phyloP scores from a whole-genome alignment of 2,113 vertebrate genomes.

The Mungos mungo region DNA sequence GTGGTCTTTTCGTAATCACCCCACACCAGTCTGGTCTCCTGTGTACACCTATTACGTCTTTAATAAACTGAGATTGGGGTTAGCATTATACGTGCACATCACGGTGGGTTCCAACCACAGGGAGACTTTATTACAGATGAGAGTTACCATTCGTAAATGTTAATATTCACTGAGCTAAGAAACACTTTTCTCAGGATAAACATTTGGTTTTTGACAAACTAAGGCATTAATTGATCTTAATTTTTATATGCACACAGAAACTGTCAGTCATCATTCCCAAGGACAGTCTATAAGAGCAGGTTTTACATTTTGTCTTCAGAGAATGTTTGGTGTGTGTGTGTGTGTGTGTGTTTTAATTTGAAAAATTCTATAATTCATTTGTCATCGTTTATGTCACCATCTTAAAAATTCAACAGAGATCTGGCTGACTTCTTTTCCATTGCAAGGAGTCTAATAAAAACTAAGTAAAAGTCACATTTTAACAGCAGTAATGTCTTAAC shows the following conservation, averaged over 20 bases:
- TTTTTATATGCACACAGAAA: not conserved
- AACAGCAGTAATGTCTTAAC: not conserved
- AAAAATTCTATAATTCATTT: not conserved
- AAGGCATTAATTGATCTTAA: not conserved
- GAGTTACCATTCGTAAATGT: not conserved
- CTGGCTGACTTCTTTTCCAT: conserved; percentile 6
- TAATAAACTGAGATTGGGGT: not conserved
- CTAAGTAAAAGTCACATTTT: conserved; percentile 37
- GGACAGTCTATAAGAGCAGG: not conserved
- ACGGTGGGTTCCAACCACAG: not conserved
- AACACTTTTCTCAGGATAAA: not conserved
- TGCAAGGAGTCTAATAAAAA: conserved; percentile 19
- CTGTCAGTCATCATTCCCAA: not conserved
- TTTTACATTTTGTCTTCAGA: not conserved
- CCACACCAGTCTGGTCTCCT: not conserved
- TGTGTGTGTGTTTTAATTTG: not conserved
- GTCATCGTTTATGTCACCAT: not conserved
- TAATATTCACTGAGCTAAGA: not conserved
- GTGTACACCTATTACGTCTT: not conserved
- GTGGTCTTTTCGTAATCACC: no score
- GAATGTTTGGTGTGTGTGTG: not conserved
- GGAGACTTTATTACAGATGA: not conserved
- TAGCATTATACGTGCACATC: not conserved
- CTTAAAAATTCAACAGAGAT: not conserved
- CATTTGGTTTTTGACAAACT: not conserved